Percentiles rank a stretch among this genome's conserved stretches.
Conservation (phyloP, 2,113 vertebrate genomes). For the Bos indicus region DNA sequence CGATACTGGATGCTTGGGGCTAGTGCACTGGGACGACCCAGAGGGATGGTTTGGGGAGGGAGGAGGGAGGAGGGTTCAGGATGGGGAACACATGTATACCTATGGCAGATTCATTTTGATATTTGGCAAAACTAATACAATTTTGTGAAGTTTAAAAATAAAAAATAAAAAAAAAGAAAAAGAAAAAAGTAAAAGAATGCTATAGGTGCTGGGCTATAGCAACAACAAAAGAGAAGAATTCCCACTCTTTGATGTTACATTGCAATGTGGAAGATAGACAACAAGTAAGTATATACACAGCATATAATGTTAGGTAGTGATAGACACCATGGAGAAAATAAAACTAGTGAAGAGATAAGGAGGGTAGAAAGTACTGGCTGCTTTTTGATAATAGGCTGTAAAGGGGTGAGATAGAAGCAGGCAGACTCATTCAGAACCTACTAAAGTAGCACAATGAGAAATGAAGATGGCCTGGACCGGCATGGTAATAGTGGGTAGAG, state of each 20-base stretch:
- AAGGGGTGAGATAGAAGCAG: neutral
- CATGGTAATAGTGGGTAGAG: neutral
- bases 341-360: neutral
- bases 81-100: too few relatives aligned
- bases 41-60: too few relatives aligned
- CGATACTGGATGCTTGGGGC: too few relatives aligned
- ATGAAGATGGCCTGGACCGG: neutral
- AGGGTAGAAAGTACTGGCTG: neutral
- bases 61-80: too few relatives aligned
- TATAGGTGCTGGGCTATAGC: neutral
- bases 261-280: neutral
- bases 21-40: too few relatives aligned
- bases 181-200: neutral
- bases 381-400: neutral
- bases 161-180: too few relatives aligned
- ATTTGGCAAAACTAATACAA: too few relatives aligned
- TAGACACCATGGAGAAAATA: neutral
- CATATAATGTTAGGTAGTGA: neutral
- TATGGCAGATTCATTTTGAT: too few relatives aligned
- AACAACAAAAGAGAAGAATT: neutral
- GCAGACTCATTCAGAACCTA: neutral
- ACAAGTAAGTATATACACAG: neutral
- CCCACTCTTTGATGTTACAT: neutral
- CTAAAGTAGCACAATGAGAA: neutral
- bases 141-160: too few relatives aligned